Base-by-base conservation (phyloP, 1,140 invertebrate genomes). In the Aphidius gifuensis region DNA sequence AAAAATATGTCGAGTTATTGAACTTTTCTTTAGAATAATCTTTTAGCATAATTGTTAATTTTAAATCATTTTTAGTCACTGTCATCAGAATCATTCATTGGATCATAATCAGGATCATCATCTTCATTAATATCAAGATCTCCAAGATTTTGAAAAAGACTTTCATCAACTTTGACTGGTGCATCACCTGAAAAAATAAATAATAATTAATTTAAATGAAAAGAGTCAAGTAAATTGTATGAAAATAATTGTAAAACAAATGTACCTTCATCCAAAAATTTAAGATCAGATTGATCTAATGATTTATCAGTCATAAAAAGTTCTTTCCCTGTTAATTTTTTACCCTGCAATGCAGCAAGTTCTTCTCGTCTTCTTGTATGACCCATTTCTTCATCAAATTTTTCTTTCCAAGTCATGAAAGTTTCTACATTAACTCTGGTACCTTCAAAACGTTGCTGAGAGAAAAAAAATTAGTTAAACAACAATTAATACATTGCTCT, bases 371-470 rank as follows among this genome's bases (percentile, higher is more conserved):
- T 88, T 49, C 90, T 90, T n/a, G 88, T 81, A 58, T 91, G 87
- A 16, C 88, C 88, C 79, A 91, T 90, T 80, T 97, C 94, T 55
- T 88, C 86, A 79, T 99, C 96, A 85, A 98, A 99, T 65, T 90
- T 88, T 60, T 88, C 85, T 76, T 97, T 96, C 97, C 97, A 99
- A 45, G 85, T 88, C 63, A 98, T 78, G 79, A 99, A 99, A n/a
- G 92, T 90, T 83, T 99, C 96, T 4, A 98, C 92, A 3, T 93
- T 93, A 0, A 98, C 96, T 74, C 89, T 83, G 3, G 96, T 98
- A 38, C 96, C 96, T 82, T 97, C 94, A 85, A 97, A 97, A 71
- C 90, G 87, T 90, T 93, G 94, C 89, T 94, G 76, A 69, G 82
- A 83, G 58, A 64, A 65, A 46, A 62, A 21, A 45, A 32, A 49